Evolutionary conservation across 2,888 invertebrate species (phyloP), one percentile per base, ranked within the genome.

Genomic region (Gerris lacustris): DNA sequence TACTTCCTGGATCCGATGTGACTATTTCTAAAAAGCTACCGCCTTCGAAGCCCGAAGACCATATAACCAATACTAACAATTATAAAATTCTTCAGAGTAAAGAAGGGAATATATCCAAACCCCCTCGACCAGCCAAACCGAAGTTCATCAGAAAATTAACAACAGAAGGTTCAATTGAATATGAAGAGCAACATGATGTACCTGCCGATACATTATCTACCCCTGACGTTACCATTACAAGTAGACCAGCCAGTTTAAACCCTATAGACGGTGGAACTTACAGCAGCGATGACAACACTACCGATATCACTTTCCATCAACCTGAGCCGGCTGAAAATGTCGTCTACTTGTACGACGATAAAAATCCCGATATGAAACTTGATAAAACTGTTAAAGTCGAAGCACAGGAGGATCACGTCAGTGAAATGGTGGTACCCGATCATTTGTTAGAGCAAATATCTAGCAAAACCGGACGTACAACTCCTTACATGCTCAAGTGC

Each of bases 401-500:
- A 18, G 7, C 31, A 2, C 18, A 64, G 17, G 64, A 64, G 11
- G 64, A 64, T 64, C 11, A 64, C 9, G 64, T 64, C 17, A 64
- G 31, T 4, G 64, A 64, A 64, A 64, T 64, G 9, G 31, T 64
- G 9, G 64, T 64, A n/a, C 64, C 64, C 18, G 64, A 64, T 31
- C 64, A 64, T 64, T 6, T 64, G 18, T 64, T 64, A 5, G 64
- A 64, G 31, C 64, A 64, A 6, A 64, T 64, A 18, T 64, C 64
- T 4, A 64, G 31, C 17, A 64, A 64, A 31, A 64, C 64, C 9
- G 64, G 64, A 11, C 17, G 64, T 9, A n/a, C 17, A 1, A n/a
- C 64, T 64, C 64, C 64, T 18, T 64, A 64, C 31, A 64, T 64
- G 64, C 45, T 71, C 17, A 73, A 68, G 45, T 74, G 74, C 64